Conservation (phyloP, 2,797 vertebrate species). For the Hoplostethus mediterraneus region DNA sequence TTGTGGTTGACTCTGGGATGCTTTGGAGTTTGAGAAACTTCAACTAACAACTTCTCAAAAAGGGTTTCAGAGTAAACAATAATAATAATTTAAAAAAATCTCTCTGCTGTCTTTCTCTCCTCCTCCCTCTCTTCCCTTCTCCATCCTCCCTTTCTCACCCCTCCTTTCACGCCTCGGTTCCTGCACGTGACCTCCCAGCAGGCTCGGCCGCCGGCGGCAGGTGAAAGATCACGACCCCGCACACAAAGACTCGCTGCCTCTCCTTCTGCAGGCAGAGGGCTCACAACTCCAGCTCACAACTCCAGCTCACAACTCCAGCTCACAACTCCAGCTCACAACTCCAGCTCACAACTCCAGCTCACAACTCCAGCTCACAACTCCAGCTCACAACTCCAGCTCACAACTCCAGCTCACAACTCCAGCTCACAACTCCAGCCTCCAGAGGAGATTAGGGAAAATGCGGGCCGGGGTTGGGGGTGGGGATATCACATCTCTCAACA, state of each 20-base stretch:
- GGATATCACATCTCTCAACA: conserved; percentile 50
- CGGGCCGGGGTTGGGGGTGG: not conserved
- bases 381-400: no score
- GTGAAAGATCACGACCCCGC: conserved; percentile 75
- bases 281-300: no score
- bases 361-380: no score
- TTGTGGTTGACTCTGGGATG: not conserved
- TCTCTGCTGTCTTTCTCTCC: not conserved
- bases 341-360: no score
- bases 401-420: no score
- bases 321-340: no score
- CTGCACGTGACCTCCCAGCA: conserved; percentile 68
- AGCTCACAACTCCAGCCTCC: conserved; percentile 40
- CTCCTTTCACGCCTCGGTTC: conserved; percentile 66
- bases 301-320: no score
- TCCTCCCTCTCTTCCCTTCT: conserved; percentile 12
- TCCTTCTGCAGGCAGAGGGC: conserved; percentile 35
- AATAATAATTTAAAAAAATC: no score
- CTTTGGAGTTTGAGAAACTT: not conserved
- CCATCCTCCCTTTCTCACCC: conserved; percentile 22
- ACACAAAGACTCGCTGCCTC: conserved; percentile 59
- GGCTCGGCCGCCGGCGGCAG: conserved; percentile 64
- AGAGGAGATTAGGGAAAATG: conserved; percentile 56
- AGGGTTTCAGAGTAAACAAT: not conserved
- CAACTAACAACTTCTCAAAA: no score